These are phyloP conservation scores for Metaphire vulgaris DNA, from an alignment of 1,140 invertebrate species.

Conservation along the genomic window DNA sequence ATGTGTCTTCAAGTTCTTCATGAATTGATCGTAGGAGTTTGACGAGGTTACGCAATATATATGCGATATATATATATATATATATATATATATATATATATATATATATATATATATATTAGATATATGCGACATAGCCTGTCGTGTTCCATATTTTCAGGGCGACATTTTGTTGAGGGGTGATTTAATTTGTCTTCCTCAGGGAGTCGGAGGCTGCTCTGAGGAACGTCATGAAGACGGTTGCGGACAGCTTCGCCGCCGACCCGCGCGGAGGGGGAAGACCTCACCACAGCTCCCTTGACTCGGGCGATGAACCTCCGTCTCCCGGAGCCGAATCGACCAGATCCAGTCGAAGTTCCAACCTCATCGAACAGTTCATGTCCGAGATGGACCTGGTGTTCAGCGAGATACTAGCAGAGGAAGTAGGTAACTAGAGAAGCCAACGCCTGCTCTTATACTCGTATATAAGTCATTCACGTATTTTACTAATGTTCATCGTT, in stretches of 20 bases:
- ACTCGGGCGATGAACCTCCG: background rate
- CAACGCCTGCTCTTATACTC: background rate
- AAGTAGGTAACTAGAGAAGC: background rate
- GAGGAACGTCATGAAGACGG: background rate
- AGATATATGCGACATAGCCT: too few relatives aligned
- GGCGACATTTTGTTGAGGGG: too few relatives aligned
- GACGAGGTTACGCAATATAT: too few relatives aligned
- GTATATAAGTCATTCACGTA: too few relatives aligned
- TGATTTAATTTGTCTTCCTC: background rate
- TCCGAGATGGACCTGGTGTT: background rate
- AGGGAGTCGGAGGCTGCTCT: background rate
- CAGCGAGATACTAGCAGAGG: background rate
- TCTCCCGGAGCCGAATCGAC: background rate
- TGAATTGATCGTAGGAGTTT: too few relatives aligned
- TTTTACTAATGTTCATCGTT: too few relatives aligned
- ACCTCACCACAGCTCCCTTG: background rate
- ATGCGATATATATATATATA: too few relatives aligned
- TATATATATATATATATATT: too few relatives aligned
- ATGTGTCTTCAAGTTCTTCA: too few relatives aligned
- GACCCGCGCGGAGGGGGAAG: background rate
- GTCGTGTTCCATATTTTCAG: too few relatives aligned
- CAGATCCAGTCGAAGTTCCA: background rate
- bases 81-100: too few relatives aligned
- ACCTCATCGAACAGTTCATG: constrained; percentile 1
- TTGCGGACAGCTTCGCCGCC: background rate